phyloP scores from a whole-genome alignment of 2,888 invertebrate genomes.

The Eledone cirrhosa region DNA sequence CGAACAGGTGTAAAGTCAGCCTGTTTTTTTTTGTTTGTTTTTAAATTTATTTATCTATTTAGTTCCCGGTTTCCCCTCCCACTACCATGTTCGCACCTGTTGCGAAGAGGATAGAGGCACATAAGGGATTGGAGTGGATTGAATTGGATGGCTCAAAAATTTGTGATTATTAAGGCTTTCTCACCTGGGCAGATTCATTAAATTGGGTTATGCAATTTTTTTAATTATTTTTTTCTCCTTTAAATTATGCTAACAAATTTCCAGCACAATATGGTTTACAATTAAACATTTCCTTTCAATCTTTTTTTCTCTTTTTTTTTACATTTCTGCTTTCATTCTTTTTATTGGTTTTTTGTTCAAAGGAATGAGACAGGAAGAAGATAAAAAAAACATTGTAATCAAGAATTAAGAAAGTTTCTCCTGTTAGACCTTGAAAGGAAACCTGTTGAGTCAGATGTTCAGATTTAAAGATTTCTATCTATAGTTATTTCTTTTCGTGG shows the following conservation, averaged over 20 bases:
- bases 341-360: no score
- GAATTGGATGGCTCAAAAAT: conserved; percentile 25
- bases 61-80: background rate
- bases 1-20: conserved; percentile 11
- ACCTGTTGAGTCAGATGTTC: no score
- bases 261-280: background rate
- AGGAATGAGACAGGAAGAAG: no score
- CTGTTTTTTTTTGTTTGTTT: background rate
- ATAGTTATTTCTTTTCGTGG: no score
- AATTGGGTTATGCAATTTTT: background rate
- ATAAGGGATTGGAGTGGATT: conserved; percentile 1
- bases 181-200: background rate
- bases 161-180: background rate
- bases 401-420: no score
- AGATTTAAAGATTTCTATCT: no score
- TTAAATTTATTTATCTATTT: background rate
- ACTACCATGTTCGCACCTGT: conserved; percentile 17
- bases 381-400: no score
- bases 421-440: no score
- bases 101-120: conserved; percentile 20
- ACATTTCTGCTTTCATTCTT: no score
- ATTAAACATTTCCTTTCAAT: background rate
- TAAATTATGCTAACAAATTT: background rate
- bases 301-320: no score
- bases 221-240: background rate